These are phyloP conservation scores for Oenanthe oenanthe DNA, from an alignment of 2,113 vertebrate genomes.

Conservation along the genomic window DNA sequence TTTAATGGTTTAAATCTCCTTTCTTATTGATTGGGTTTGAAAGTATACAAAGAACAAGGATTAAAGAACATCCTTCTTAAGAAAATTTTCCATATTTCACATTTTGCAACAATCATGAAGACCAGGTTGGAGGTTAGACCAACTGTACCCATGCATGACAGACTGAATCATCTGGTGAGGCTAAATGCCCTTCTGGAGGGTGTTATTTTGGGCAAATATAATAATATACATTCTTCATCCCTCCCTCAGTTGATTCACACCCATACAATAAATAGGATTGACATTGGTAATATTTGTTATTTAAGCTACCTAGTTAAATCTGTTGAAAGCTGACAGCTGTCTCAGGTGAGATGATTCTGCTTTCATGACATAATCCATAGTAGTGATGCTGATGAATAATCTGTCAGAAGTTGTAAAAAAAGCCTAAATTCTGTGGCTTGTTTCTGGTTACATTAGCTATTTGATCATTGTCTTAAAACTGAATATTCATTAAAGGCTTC, in stretches of 20 bases:
- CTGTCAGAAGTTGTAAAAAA: neutral
- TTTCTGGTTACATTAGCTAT: neutral
- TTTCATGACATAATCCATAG: neutral
- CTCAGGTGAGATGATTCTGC: neutral
- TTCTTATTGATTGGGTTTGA: neutral
- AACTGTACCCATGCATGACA: neutral
- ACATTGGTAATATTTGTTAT: neutral
- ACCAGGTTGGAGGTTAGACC: accelerated
- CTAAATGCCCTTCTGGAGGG: neutral
- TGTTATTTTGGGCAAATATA: neutral
- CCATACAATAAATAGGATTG: neutral
- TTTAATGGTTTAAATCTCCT: neutral
- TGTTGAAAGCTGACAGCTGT: neutral
- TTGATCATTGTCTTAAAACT: neutral
- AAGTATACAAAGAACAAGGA: neutral
- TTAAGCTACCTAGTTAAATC: neutral
- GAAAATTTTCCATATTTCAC: neutral
- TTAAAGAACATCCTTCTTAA: neutral
- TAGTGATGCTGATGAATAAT: neutral
- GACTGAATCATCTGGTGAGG: neutral
- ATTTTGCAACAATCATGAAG: neutral
- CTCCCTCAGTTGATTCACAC: neutral
- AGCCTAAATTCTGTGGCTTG: neutral
- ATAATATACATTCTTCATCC: neutral
- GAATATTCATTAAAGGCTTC: neutral